A percentile compares a stretch with the other conserved stretches of the same genome.
These are phyloP conservation scores for Scaeva pyrastri DNA, from an alignment of 2,888 invertebrate genomes.

Conservation along the genomic window DNA sequence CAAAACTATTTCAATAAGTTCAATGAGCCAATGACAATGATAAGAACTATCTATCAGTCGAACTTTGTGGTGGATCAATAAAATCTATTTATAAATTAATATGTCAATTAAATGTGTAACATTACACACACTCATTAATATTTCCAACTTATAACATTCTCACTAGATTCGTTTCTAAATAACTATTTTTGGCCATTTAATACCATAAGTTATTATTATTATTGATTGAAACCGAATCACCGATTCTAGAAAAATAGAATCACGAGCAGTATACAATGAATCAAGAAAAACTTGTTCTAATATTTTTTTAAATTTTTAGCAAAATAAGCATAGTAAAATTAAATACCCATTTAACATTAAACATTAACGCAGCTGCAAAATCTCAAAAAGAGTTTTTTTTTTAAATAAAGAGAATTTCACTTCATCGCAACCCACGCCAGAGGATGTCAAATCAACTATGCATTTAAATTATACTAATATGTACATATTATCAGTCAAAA, in stretches of 20 bases:
- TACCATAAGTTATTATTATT: neutral
- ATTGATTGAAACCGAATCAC: neutral
- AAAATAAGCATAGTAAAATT: too few species aligned
- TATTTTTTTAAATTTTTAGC: too few species aligned
- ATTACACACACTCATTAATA: constrained; percentile 47
- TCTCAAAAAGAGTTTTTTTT: too few species aligned
- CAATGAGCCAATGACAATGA: constrained; percentile 11
- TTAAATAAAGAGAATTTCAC: too few species aligned
- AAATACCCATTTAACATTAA: too few species aligned
- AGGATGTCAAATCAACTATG: too few species aligned
- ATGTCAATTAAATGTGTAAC: constrained; percentile 49
- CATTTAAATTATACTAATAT: too few species aligned
- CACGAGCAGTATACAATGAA: neutral
- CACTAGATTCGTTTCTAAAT: neutral
- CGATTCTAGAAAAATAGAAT: neutral
- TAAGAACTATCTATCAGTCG: constrained; percentile 36
- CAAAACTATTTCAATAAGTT: constrained; percentile 9
- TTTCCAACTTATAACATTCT: constrained; percentile 49
- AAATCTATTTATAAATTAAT: constrained; percentile 55
- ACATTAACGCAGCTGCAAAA: too few species aligned
- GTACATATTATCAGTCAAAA: too few species aligned
- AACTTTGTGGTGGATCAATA: neutral
- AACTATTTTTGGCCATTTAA: neutral
- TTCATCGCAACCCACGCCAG: too few species aligned
- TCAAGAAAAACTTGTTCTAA: neutral